Base-by-base conservation (phyloP, 2,113 vertebrate genomes). In the Zosterops lateralis region DNA sequence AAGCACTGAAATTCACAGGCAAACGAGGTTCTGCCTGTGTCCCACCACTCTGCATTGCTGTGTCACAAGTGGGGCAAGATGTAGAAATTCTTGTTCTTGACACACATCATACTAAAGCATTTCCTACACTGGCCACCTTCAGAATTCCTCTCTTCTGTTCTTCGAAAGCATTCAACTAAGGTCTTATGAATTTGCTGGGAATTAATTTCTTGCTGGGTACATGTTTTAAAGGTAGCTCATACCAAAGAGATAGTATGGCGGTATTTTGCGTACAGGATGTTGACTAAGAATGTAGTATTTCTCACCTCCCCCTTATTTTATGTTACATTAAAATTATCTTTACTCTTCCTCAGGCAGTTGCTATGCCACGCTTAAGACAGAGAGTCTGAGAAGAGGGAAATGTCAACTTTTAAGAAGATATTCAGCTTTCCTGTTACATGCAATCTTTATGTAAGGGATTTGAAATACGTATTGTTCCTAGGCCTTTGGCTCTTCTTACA, bases 251-350 rank as follows among this genome's bases (percentile, higher is more conserved):
- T 87, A 93, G 80, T 77, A 93, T 57, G 65, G 61, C 0, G 7
- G 68, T 84, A 92, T 87, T 93, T 87, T 90, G 71, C 5, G 2
- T 92, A 78, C 66, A 93, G 93, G 76, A 93, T 93, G 80, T 94
- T 93, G 87, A 95, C 92, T 81, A 91, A 89, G 92, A 93, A 95
- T 62, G 64, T 87, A 96, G 91, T 80, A 89, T 93, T 93, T 97
- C 92, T 92, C 95, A 97, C 95, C 94, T 97, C 87, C 88, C 61
- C 77, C 95, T 94, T 93, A 88, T 91, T 97, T 96, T 92, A 81
- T 70, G 94, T 92, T 82, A 28, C 83, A 76, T 94, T 96, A 93
- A 80, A 77, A 87, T 93, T 92, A 73, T 92, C 95, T 94, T 96
- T 94, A 96, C 96, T 96, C 95, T 95, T 89, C 75, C 54, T 90